A percentile compares a stretch with the other conserved stretches of the same genome.
Evolutionary conservation across 2,113 vertebrate species (phyloP).

Genomic region (Actenoides hombroni): DNA sequence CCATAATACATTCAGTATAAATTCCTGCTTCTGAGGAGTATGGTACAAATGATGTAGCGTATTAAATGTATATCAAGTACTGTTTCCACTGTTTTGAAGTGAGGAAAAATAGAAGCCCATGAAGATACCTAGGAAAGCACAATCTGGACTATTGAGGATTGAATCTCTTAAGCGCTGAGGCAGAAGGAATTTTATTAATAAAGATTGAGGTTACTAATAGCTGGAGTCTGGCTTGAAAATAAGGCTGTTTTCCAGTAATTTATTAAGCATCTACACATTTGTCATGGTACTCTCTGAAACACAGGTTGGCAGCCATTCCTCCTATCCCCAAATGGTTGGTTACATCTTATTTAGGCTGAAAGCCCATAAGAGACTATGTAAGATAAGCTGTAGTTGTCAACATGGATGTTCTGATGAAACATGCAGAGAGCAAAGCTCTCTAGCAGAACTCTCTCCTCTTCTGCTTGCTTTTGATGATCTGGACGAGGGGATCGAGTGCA

Average conservation of each 20-base stretch:
- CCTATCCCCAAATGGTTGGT: neutral
- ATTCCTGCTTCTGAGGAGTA: conserved; percentile 12
- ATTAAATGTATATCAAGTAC: conserved; percentile 40
- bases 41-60: neutral
- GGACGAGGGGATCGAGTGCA: too few relatives aligned
- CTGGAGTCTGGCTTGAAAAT: neutral
- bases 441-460: neutral
- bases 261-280: neutral
- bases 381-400: neutral
- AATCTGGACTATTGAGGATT: neutral
- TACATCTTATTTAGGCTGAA: neutral
- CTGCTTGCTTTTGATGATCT: neutral
- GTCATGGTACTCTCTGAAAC: neutral
- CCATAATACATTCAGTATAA: neutral
- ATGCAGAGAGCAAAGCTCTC: neutral
- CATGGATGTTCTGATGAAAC: neutral
- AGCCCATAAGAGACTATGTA: neutral
- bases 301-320: neutral
- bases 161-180: neutral
- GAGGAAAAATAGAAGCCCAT: neutral
- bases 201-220: neutral
- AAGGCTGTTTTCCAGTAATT: neutral
- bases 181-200: neutral
- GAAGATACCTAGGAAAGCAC: neutral
- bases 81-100: conserved; percentile 12